phyloP scores from a whole-genome alignment of 2,797 vertebrate genomes.

The Xerus rutilus region DNA sequence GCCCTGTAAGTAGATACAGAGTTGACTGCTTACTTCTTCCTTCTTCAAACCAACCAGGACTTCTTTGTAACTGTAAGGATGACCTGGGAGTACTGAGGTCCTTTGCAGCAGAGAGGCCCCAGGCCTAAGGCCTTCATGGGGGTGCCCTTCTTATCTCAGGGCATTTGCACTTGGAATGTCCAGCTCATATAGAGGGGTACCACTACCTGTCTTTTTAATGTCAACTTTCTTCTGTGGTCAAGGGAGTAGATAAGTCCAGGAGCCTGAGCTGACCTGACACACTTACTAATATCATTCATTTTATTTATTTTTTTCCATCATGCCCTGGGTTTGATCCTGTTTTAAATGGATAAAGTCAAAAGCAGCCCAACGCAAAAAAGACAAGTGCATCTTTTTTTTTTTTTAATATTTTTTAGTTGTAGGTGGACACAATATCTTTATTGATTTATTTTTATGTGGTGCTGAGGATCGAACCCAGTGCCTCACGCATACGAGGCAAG shows the following conservation, averaged over 20 bases:
- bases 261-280: background rate
- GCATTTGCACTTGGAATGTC: background rate
- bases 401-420: no score
- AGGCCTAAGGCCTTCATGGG: background rate
- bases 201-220: background rate
- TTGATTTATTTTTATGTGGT: no score
- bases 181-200: background rate
- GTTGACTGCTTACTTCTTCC: background rate
- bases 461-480: no score
- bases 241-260: background rate
- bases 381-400: background rate
- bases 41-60: background rate
- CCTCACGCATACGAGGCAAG: no score
- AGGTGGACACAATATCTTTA: no score
- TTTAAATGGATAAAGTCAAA: constrained; percentile 40
- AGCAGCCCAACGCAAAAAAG: background rate
- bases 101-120: background rate
- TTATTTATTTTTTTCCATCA: background rate
- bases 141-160: background rate
- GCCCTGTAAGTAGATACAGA: background rate
- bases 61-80: background rate
- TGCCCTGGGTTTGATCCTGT: background rate
- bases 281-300: background rate
- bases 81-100: background rate
- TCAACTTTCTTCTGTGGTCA: background rate